Conservation (phyloP, 2,113 vertebrate genomes). For the Piaya cayana region DNA sequence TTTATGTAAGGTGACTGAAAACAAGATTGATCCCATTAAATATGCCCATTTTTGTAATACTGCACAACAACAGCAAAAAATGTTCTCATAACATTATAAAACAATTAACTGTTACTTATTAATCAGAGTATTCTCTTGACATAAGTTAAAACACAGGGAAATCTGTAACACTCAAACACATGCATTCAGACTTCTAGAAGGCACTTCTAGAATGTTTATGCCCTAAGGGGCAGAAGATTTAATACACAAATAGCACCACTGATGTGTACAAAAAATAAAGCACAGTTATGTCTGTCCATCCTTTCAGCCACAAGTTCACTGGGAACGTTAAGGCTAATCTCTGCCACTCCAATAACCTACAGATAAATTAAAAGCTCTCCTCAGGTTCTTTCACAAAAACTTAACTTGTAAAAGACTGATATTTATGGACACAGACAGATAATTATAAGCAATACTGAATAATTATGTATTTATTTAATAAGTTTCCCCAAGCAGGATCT, state of each 20-base stretch:
- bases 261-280: neutral
- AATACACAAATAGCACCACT: neutral
- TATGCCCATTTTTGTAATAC: neutral
- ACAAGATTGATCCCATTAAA: neutral
- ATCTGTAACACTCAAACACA: neutral
- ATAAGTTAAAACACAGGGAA: neutral
- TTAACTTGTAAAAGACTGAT: neutral
- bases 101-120: neutral
- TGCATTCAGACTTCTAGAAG: neutral
- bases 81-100: neutral
- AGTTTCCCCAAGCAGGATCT: neutral
- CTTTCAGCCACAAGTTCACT: neutral
- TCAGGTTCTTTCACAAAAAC: neutral
- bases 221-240: neutral
- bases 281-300: neutral
- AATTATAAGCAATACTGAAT: neutral
- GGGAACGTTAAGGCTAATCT: neutral
- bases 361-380: neutral
- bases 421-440: fast-evolving
- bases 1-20: neutral
- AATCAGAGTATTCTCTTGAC: neutral
- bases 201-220: neutral
- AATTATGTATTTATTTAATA: neutral
- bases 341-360: neutral
- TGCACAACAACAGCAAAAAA: neutral